Base-by-base conservation (phyloP, 2,113 vertebrate genomes). In the Pangasianodon hypophthalmus region DNA sequence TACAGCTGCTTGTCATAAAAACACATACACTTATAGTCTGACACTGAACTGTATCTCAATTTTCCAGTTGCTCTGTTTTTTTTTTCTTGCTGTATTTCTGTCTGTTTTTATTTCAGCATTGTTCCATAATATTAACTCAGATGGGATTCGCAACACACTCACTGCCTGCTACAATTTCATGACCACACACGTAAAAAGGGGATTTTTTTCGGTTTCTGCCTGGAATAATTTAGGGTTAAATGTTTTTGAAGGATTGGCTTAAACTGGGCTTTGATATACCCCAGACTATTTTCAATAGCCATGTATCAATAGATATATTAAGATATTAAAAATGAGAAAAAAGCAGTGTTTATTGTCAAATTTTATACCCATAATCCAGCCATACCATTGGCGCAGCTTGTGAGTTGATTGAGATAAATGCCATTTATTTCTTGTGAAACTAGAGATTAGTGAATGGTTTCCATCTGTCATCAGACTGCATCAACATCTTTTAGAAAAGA, bases 121-220 rank as follows among this genome's bases (percentile, higher is more conserved):
- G 69, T 89, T 90, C 77, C 18, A 26, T 82, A 56, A 75, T 54
- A 46, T 87, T 87, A 37, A 56, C 67, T 62, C 0, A 29, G 26
- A 44, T 75, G 67, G 32, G 44, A 67, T 50, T 37, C 9, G 0
- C 19, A 64, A 32, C 75, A 48, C 13, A 9, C 41, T 60, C 0
- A 46, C 44, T 64, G 41, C 19, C 75, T 80, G 75, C 56, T 81
- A 75, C 75, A 88, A 24, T 88, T 88, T 64, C 19, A 37, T 60
- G 29, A 81, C 16, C 56, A 13, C 52, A 64, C 24, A 46, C 41
- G n/a, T 41, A 41, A 26, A 60, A 32, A 29, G 13, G 85, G 50
- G 9, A 44, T 77, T 19, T 21, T 19, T 62, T 77, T 44, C 4
- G 16, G n/a, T 62, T 84, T 84, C 32, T 14, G 21, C 50, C n/a